Conservation (phyloP, 2,113 vertebrate genomes). For the Syngnathus floridae region DNA sequence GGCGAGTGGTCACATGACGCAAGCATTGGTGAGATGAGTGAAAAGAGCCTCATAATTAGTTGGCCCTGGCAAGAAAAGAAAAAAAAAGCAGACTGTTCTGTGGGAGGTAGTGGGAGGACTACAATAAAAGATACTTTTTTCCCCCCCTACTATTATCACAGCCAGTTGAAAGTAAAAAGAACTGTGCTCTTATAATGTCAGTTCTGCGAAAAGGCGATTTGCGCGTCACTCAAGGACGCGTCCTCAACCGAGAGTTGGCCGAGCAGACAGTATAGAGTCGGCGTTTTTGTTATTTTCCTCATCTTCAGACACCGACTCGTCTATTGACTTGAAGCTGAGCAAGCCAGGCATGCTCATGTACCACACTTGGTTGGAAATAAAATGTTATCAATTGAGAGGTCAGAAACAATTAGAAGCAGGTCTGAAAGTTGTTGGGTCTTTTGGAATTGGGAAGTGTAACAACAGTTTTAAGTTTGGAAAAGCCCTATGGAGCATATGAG, state of each 20-base stretch:
- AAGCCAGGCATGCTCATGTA: not conserved
- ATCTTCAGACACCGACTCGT: not conserved
- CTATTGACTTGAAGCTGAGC: not conserved
- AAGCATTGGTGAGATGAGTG: not conserved
- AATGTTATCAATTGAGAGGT: not conserved
- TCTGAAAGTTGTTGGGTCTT: not conserved
- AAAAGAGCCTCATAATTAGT: not conserved
- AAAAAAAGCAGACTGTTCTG: not conserved
- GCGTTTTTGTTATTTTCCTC: not conserved
- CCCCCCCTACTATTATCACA: not conserved
- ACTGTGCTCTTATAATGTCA: not conserved
- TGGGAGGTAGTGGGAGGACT: not conserved
- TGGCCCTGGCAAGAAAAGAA: not conserved
- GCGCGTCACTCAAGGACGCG: not conserved
- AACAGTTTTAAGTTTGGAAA: not conserved
- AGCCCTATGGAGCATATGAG: not conserved
- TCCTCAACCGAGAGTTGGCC: not conserved
- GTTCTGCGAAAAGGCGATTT: constrained; percentile 2
- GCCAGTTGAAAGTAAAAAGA: constrained; percentile 4
- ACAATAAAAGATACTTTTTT: not conserved
- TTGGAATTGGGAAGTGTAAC: not conserved
- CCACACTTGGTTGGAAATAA: not conserved
- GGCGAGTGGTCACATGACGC: not conserved
- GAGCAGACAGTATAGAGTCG: not conserved
- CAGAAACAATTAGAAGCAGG: not conserved